Evolutionary conservation across 1,140 invertebrate genomes (phyloP), one percentile per base, ranked within the genome.

Genomic region (Camponotus pennsylvanicus): DNA sequence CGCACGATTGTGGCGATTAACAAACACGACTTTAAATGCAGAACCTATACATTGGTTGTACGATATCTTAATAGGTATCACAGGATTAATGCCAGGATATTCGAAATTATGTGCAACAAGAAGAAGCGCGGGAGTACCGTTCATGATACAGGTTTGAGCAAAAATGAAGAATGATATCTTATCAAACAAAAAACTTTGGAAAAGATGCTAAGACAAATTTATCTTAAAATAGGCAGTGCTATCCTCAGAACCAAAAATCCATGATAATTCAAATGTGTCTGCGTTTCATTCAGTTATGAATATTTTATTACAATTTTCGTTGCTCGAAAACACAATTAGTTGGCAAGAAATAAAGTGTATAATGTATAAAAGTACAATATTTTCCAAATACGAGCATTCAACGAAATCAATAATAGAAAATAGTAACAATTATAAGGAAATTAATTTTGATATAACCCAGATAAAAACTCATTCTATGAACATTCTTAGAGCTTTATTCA

Each of bases 121-220:
- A 63, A 95, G 99, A 88, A 99, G 98, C 95, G 98, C 98, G 42
- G 98, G 98, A 13, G 95, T 99, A 69, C 98, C 98, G 1, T 99
- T 98, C 93, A 97, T 98, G 96, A 96, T 99, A 86, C 98, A 98
- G 96, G 98, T 97, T 73, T 27, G 27, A 92, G 90, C 32, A 88
- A 18, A 49, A 49, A 9, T 63, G 1, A 57, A 63, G 13, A 3
- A 27, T 76, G 6, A 59, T 27, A 70, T 59, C 6, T 63, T 42
- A 37, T 82, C 5, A 11, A 37, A 55, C 34, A 67, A 69, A 34
- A 5, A 77, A 0, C 66, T 32, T 9, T 6, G 5, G 9, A 40
- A 7, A n/a, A 40, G 27, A 52, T 11, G 49, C 13, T 21, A 32
- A 37, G 40, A 63, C 21, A 0, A 86, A 59, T 59, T 45, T 82